A percentile compares a stretch with the other conserved stretches of the same genome.
phyloP scores from a whole-genome alignment of 2,113 vertebrate genomes.

The Barnardius zonarius region DNA sequence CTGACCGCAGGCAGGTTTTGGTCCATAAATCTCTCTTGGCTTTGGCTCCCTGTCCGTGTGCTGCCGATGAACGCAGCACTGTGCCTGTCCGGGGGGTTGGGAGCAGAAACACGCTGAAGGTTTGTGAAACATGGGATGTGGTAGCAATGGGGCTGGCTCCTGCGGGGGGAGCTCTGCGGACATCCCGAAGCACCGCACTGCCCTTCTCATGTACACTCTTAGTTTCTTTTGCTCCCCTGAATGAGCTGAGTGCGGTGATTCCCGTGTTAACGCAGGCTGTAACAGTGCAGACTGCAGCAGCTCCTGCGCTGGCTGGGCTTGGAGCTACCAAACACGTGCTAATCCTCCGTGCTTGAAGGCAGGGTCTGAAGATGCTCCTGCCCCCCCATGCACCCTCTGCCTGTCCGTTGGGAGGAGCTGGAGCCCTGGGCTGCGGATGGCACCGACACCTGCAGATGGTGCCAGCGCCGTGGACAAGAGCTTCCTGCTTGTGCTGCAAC shows the following conservation, averaged over 20 bases:
- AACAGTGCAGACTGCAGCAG: rapidly evolving
- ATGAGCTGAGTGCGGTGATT: rapidly evolving
- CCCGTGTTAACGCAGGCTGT: rapidly evolving
- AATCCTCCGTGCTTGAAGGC: not conserved
- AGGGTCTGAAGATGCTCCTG: rapidly evolving
- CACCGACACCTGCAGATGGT: slow-evolving; percentile 61
- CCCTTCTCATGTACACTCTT: rapidly evolving
- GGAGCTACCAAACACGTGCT: rapidly evolving
- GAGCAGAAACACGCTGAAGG: not conserved
- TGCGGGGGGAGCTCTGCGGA: not conserved
- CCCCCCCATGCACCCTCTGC: rapidly evolving
- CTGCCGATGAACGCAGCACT: rapidly evolving
- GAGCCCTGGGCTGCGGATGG: not conserved
- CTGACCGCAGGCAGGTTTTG: not conserved
- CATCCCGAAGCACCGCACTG: rapidly evolving
- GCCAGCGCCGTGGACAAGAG: slow-evolving; percentile 52
- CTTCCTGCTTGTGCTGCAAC: not conserved
- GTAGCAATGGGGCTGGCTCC: not conserved
- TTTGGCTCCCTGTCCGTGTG: not conserved
- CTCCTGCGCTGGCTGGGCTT: not conserved
- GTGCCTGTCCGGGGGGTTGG: not conserved
- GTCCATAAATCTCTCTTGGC: not conserved
- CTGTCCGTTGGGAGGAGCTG: rapidly evolving
- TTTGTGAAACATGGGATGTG: rapidly evolving
- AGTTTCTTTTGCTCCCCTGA: not conserved